Evolutionary conservation across 2,113 vertebrate genomes (phyloP).

Genomic region (Aldabrachelys gigantea): DNA sequence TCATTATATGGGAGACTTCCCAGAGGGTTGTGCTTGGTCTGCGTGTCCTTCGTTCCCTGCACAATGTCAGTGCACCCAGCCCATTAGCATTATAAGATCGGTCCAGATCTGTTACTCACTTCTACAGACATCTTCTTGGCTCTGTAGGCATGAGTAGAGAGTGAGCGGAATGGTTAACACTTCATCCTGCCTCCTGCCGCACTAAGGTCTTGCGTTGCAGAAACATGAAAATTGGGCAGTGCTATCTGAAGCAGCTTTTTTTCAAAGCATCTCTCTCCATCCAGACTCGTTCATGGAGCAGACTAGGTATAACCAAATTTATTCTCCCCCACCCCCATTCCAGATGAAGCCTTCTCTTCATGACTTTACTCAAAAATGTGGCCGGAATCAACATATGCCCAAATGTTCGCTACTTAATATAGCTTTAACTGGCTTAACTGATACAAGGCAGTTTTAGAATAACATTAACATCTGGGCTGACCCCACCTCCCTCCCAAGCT

Average conservation of each 20-base stretch:
- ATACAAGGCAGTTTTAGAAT: conserved; percentile 82
- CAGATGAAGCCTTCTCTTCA: not conserved
- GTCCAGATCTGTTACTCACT: not conserved
- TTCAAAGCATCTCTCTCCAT: not conserved
- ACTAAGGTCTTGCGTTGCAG: not conserved
- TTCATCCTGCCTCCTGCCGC: not conserved
- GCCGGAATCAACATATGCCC: not conserved
- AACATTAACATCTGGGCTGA: conserved; percentile 85
- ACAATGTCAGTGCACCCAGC: not conserved
- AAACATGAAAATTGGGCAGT: not conserved
- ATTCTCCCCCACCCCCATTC: not conserved
- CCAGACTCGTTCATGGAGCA: not conserved
- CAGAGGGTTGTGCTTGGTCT: not conserved
- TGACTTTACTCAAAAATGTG: conserved; percentile 27
- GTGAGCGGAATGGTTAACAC: not conserved
- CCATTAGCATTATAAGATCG: not conserved
- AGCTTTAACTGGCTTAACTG: conserved; percentile 75
- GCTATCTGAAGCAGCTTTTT: not conserved
- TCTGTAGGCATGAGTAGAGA: not conserved
- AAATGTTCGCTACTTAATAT: conserved; percentile 42
- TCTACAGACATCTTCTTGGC: not conserved
- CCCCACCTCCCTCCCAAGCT: conserved; percentile 79
- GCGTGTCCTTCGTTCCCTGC: not conserved
- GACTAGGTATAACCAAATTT: not conserved
- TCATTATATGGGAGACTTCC: not conserved